Conservation (phyloP, 2,113 vertebrate genomes). For the Cacatua alba region DNA sequence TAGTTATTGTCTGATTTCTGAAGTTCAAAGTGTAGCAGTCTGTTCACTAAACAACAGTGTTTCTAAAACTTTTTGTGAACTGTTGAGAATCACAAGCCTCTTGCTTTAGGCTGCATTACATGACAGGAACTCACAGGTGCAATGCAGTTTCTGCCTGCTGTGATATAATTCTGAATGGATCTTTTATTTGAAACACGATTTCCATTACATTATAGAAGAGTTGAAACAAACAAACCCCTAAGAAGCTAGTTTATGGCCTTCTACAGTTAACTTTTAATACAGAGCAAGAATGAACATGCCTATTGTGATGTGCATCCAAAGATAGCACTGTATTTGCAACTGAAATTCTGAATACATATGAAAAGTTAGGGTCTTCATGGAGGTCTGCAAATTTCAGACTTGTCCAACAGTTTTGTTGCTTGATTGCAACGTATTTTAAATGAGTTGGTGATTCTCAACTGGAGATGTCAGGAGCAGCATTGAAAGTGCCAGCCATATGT, state of each 20-base stretch:
- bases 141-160: background rate
- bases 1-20: background rate
- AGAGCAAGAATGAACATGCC: background rate
- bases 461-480: background rate
- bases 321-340: background rate
- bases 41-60: background rate
- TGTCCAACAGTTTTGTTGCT: background rate
- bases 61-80: background rate
- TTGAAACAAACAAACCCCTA: background rate
- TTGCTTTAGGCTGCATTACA: background rate
- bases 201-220: background rate
- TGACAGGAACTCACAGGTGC: background rate
- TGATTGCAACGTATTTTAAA: background rate
- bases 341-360: background rate
- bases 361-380: background rate
- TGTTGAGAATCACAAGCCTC: background rate
- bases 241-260: background rate
- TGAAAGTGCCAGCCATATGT: background rate
- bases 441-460: background rate
- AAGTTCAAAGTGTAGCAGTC: background rate
- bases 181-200: background rate
- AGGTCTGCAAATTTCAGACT: background rate
- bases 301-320: background rate
- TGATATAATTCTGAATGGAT: background rate
- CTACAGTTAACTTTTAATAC: background rate